Base-by-base conservation (phyloP, 1,140 invertebrate genomes). In the Diorhabda elongata region DNA sequence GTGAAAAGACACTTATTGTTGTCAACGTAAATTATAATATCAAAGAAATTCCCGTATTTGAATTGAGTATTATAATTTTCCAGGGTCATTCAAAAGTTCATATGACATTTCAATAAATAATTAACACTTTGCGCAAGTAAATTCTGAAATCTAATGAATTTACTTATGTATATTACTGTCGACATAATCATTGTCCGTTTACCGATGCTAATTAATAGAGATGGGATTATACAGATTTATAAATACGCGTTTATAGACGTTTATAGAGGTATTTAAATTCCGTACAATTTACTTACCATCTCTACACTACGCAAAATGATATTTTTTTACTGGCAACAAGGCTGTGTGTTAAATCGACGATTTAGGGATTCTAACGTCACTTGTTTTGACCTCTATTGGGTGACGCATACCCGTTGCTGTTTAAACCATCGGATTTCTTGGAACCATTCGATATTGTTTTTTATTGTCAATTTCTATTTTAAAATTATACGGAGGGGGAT, bases 31-130 rank as follows among this genome's bases (percentile, higher is more conserved):
- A 26, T 26, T 26, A 26, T 26, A 26, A 26, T 26, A 52, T 8
- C 47, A 52, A n/a, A 52, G 47, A 52, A 52, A 52, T 52, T 52
- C 47, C 58, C 8, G 2, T 26, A 60, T 60, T 26, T 26, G 26
- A 26, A 26, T 26, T 26, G 1, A 60, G 6, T 11, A 11, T 60
- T 60, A 6, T 11, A 6, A 60, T 11, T 60, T 60, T 42, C 45
- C 63, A 64, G 43, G 63, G 45, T 42, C 63, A 42, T 47, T 6
- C 9, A 56, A 64, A 57, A 64, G 47, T 64, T 64, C 63, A 5
- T 64, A 57, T 64, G 63, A 56, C 63, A 64, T 64, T 64, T 64
- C 42, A 60, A 11, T 60, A 60, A 6, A 60, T 42, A 60, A 60
- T 60, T 60, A 64, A 57, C 63, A 42, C 52, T 9, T 64, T 64